A percentile compares a stretch with the other conserved stretches of the same genome.
These are phyloP conservation scores for Aplochiton taeniatus DNA, from an alignment of 2,797 vertebrate genomes.

Conservation along the genomic window DNA sequence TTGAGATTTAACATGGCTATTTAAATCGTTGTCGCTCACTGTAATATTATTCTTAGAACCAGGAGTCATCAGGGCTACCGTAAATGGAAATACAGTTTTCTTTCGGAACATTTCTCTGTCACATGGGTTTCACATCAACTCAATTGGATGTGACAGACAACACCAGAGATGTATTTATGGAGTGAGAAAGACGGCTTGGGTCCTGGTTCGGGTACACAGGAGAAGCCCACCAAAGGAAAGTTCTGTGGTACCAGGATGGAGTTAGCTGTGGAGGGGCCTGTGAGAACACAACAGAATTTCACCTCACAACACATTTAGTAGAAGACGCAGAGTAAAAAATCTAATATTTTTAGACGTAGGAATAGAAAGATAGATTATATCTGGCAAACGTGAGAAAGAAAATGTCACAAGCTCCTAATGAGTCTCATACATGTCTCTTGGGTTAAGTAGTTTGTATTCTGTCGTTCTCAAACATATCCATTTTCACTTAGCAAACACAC, in stretches of 20 bases:
- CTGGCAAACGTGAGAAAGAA: conserved; percentile 38
- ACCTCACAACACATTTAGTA: conserved; percentile 23
- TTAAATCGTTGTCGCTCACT: too few species aligned
- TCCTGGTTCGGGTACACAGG: conserved; percentile 51
- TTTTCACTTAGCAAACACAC: conserved; percentile 54
- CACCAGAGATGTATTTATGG: conserved; percentile 58
- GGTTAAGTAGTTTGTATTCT: conserved; percentile 54
- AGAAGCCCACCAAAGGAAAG: conserved; percentile 43
- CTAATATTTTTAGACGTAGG: conserved; percentile 3
- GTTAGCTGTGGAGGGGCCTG: conserved; percentile 34
- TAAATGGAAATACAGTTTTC: too few species aligned
- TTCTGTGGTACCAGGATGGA: too few species aligned
- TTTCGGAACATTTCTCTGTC: conserved; percentile 42
- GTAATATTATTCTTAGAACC: too few species aligned
- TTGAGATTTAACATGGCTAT: too few species aligned
- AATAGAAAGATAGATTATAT: background rate
- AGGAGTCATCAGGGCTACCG: background rate
- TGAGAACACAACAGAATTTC: conserved; percentile 53
- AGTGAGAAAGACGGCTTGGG: conserved; percentile 47
- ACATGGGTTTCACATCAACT: conserved; percentile 30
- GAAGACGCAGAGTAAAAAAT: conserved; percentile 29
- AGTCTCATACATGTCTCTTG: conserved; percentile 59
- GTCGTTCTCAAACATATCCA: conserved; percentile 39
- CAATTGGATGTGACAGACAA: conserved; percentile 46
- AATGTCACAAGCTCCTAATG: conserved; percentile 40